A percentile compares a stretch with the other conserved stretches of the same genome.
phyloP scores from a whole-genome alignment of 1,140 invertebrate genomes.

The Mycetomoellerius zeteki region DNA sequence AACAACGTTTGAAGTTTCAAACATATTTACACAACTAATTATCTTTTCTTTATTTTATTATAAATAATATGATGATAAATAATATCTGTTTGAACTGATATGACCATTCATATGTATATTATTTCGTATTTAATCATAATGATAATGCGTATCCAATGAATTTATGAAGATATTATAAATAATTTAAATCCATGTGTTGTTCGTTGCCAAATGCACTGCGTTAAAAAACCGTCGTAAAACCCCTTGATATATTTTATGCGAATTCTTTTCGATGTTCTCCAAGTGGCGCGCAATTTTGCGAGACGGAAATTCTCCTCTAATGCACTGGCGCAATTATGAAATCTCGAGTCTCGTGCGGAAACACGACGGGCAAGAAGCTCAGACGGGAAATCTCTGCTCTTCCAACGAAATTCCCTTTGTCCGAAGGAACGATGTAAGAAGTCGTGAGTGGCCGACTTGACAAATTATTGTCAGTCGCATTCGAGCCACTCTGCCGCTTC shows the following conservation, averaged over 20 bases:
- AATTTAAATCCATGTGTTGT: neutral
- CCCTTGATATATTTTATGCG: slow-evolving; percentile 39
- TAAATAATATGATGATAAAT: neutral
- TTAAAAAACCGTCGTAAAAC: neutral
- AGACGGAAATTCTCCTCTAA: slow-evolving; percentile 38
- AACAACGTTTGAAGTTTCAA: neutral
- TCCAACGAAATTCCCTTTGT: slow-evolving; percentile 52
- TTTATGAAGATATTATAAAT: neutral
- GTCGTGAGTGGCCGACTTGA: slow-evolving; percentile 60
- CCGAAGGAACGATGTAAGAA: slow-evolving; percentile 51
- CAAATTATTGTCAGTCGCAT: slow-evolving; percentile 64
- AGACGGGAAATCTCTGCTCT: slow-evolving; percentile 58
- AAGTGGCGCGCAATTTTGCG: slow-evolving; percentile 40
- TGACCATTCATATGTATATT: neutral
- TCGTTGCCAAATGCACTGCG: slow-evolving; percentile 2
- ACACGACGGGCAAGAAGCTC: slow-evolving; percentile 43
- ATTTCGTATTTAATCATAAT: neutral
- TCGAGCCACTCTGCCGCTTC: slow-evolving; percentile 55
- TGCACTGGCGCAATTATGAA: slow-evolving; percentile 63
- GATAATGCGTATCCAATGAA: neutral
- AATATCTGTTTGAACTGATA: neutral
- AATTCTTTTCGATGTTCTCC: slow-evolving; percentile 17
- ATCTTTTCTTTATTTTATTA: neutral
- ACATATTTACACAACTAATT: neutral
- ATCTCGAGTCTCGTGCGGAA: slow-evolving; percentile 46